These are phyloP conservation scores for Anseranas semipalmata DNA, from an alignment of 2,113 vertebrate genomes.

Conservation along the genomic window DNA sequence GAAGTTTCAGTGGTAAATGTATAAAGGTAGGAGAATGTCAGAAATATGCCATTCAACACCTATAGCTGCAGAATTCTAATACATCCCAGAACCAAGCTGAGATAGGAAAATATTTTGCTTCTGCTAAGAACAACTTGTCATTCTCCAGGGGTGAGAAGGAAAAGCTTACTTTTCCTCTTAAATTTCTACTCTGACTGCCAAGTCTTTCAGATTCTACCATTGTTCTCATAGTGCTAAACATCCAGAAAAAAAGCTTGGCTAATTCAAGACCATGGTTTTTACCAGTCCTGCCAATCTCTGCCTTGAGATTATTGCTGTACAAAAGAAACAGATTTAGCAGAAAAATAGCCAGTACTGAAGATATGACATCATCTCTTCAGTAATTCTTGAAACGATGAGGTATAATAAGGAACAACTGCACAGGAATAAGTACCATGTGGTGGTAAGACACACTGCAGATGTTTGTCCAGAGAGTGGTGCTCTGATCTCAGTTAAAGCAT, in stretches of 20 bases:
- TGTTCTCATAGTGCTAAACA: not conserved
- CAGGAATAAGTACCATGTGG: not conserved
- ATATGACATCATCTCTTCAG: not conserved
- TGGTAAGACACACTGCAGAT: not conserved
- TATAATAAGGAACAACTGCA: not conserved
- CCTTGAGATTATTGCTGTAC: not conserved
- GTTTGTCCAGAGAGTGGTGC: conserved; percentile 55
- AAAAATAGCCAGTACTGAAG: not conserved
- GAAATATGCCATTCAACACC: not conserved
- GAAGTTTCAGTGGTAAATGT: not conserved
- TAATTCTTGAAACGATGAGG: not conserved
- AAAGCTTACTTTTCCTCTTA: not conserved
- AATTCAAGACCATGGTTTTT: not conserved
- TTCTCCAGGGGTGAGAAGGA: not conserved
- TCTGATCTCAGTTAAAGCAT: conserved; percentile 2
- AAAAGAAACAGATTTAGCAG: not conserved
- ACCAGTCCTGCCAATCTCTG: not conserved
- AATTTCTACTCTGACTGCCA: not conserved
- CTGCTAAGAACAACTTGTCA: not conserved
- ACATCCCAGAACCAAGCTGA: not conserved
- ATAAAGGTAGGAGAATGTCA: not conserved
- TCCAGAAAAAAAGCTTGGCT: not conserved
- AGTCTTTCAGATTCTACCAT: not conserved
- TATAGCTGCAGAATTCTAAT: not conserved
- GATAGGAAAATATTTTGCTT: not conserved